Base-by-base conservation (phyloP, 2,888 invertebrate species). In the Metacarcinus magister region DNA sequence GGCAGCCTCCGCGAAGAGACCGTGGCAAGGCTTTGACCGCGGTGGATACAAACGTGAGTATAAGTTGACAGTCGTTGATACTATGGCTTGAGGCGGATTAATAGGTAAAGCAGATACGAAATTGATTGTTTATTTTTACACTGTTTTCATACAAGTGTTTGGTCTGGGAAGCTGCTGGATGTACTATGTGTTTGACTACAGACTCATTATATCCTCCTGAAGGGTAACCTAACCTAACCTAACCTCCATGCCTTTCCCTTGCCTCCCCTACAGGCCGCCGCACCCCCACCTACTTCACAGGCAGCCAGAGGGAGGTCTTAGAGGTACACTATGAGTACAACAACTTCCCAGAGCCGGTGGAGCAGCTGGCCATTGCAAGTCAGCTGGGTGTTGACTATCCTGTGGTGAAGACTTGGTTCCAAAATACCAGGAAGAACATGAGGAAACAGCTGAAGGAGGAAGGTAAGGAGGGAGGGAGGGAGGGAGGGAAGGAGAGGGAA, bases 361-460 rank as follows among this genome's bases (percentile, higher is more conserved):
- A 96, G 48, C 96, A 96, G 87, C 54, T 96, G 44, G 95, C 95
- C 87, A 91, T 96, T 32, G 87, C 96, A 7, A 90, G 93, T 43
- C 95, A 96, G 67, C 87, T 96, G 28, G 93, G 94, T 8, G 96
- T 96, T 60, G 95, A 95, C n/a, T 96, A 96, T 82, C 92, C 95
- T 28, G 96, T 96, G 39, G 95, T 96, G 46, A 96, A 96, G 60
- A 96, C 96, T 13, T 96, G 96, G 96, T 96, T 96, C 94, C 96
- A 96, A 32, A 96, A 96, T 44, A 96, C 96, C 13, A 67, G 96
- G n/a, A 96, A 96, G 82, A 96, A 96, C 19, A 75, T 91, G n/a
- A 60, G 96, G 48, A 96, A 90, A 75, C 96, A 96, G 43, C 93
- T 96, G 46, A 96, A 96, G 54, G 95, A 96, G 75, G 95, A 95